These are phyloP conservation scores for Chlamydotis undulata DNA, from an alignment of 2,113 vertebrate species.

Conservation along the genomic window DNA sequence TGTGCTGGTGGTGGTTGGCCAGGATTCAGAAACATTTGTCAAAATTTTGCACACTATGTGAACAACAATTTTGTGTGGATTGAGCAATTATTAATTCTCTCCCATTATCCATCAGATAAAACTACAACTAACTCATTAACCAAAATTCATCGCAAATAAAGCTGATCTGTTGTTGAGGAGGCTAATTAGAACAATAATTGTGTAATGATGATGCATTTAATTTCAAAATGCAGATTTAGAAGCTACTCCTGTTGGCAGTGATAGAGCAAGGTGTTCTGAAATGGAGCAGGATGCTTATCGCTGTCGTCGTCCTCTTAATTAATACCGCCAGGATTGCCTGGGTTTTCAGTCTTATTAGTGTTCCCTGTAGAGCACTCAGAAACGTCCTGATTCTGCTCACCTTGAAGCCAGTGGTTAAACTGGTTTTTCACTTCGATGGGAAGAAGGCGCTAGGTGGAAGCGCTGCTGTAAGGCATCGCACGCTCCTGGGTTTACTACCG, in stretches of 20 bases:
- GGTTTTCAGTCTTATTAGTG: neutral
- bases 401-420: neutral
- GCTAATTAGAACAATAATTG: constrained; percentile 64
- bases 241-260: constrained; percentile 13
- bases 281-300: neutral
- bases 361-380: neutral
- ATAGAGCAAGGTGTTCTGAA: constrained; percentile 12
- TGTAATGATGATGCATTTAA: constrained; percentile 25
- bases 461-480: neutral
- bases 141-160: constrained; percentile 72
- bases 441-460: neutral
- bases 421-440: neutral
- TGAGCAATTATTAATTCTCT: constrained; percentile 67
- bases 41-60: constrained; percentile 20
- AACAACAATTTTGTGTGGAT: constrained; percentile 61
- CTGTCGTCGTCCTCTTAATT: constrained; percentile 7
- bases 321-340: neutral
- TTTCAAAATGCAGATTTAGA: constrained; percentile 26
- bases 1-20: constrained; percentile 61
- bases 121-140: constrained; percentile 73
- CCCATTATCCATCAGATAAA: constrained; percentile 64
- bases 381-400: neutral
- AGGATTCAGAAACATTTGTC: constrained; percentile 53
- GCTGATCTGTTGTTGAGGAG: constrained; percentile 49
- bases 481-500: neutral